These are phyloP conservation scores for Griposia aprilina DNA, from an alignment of 2,888 invertebrate genomes.

Conservation along the genomic window DNA sequence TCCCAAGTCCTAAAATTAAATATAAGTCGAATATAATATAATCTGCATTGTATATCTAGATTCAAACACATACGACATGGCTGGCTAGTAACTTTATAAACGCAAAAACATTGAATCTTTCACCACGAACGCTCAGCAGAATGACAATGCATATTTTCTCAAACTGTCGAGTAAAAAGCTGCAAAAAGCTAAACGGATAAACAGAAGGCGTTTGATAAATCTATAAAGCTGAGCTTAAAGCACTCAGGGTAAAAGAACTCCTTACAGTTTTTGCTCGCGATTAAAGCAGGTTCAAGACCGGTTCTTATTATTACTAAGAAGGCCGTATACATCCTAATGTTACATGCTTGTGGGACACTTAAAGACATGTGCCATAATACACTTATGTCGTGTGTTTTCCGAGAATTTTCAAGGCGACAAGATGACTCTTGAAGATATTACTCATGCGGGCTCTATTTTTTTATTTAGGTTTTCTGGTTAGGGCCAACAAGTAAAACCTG, in stretches of 20 bases:
- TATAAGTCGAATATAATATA: background rate
- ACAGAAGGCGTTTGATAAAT: slow-evolving; percentile 36
- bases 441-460: background rate
- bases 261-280: slow-evolving; percentile 54
- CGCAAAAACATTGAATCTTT: background rate
- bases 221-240: slow-evolving; percentile 15
- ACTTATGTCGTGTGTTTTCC: background rate
- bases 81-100: background rate
- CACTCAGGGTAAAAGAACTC: slow-evolving; percentile 53
- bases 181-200: slow-evolving; percentile 7
- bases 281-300: slow-evolving; percentile 46
- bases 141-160: background rate
- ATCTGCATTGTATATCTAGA: background rate
- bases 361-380: slow-evolving; percentile 43
- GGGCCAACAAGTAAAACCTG: slow-evolving; percentile 9
- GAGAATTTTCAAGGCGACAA: slow-evolving; percentile 6
- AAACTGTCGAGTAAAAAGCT: background rate
- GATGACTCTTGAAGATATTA: slow-evolving; percentile 10
- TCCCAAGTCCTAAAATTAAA: background rate
- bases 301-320: slow-evolving; percentile 41
- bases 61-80: background rate
- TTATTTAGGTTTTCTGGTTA: slow-evolving; percentile 17
- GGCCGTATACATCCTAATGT: slow-evolving; percentile 37
- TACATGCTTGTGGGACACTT: background rate
- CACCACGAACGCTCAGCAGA: background rate